Evolutionary conservation across 1,140 invertebrate species (phyloP).

Genomic region (Drosophila parvula): DNA sequence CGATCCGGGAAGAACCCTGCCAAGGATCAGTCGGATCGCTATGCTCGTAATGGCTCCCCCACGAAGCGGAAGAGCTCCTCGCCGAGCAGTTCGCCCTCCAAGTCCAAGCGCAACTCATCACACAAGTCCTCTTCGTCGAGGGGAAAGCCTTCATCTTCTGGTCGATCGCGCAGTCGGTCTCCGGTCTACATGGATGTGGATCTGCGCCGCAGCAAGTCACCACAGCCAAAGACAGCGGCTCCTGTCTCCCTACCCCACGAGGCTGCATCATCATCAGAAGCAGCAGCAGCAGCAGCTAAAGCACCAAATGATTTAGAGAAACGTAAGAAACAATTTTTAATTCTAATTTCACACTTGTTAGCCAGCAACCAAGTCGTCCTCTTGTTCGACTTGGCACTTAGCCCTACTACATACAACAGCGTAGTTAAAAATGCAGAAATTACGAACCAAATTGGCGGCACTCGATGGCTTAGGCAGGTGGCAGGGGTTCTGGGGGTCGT

Average conservation of each 20-base stretch:
- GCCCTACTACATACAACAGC: slow-evolving; percentile 56
- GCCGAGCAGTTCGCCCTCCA: slow-evolving; percentile 62
- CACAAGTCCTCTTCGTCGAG: slow-evolving; percentile 49
- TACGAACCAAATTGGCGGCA: slow-evolving; percentile 75
- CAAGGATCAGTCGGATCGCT: slow-evolving; percentile 67
- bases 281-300: slow-evolving; percentile 13
- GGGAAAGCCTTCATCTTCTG: slow-evolving; percentile 44
- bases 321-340: slow-evolving; percentile 82
- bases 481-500: slow-evolving; percentile 19
- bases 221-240: slow-evolving; percentile 23
- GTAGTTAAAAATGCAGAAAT: slow-evolving; percentile 70
- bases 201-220: slow-evolving; percentile 60
- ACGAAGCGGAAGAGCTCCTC: slow-evolving; percentile 74
- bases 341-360: slow-evolving; percentile 76
- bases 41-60: slow-evolving; percentile 57
- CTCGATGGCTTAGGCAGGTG: slow-evolving; percentile 51
- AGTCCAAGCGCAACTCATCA: slow-evolving; percentile 58
- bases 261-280: not conserved
- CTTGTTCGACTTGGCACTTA: slow-evolving; percentile 40
- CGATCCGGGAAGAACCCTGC: slow-evolving; percentile 44
- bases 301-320: slow-evolving; percentile 77
- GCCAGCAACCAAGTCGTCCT: slow-evolving; percentile 55
- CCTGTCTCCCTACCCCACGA: slow-evolving; percentile 11
- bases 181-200: slow-evolving; percentile 65
- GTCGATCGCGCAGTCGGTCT: slow-evolving; percentile 74